These are phyloP conservation scores for Neuroterus valhalla DNA, from an alignment of 1,140 invertebrate genomes.

Conservation along the genomic window DNA sequence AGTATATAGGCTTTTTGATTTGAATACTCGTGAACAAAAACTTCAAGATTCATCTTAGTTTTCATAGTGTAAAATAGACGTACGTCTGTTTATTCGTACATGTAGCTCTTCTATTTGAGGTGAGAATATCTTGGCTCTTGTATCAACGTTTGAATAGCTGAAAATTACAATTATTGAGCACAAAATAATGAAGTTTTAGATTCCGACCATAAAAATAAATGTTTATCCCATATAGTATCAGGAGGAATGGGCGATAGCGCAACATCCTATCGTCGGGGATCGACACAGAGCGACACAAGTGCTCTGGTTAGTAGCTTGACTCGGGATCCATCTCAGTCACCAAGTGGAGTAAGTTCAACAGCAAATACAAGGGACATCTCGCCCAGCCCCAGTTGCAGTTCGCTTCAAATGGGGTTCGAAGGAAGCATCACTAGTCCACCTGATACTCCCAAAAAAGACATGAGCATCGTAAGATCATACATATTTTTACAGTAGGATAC, in stretches of 20 bases:
- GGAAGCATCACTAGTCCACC: conserved; percentile 73
- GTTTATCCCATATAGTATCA: conserved; percentile 64
- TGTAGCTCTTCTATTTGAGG: no score
- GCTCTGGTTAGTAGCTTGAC: conserved; percentile 80
- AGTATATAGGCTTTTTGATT: no score
- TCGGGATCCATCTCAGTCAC: conserved; percentile 78
- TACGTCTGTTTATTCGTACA: no score
- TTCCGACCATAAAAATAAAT: background rate
- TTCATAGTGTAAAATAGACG: no score
- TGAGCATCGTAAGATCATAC: conserved; percentile 56
- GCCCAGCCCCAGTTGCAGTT: conserved; percentile 78
- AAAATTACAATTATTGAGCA: background rate
- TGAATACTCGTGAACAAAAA: no score
- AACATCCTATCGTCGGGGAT: conserved; percentile 75
- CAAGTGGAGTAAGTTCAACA: conserved; percentile 72
- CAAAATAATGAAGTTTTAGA: background rate
- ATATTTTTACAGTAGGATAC: no score
- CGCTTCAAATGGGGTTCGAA: conserved; percentile 76
- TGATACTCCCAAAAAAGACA: conserved; percentile 72
- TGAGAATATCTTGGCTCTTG: no score
- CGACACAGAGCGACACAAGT: conserved; percentile 81
- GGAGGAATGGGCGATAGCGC: conserved; percentile 70
- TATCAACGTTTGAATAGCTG: background rate
- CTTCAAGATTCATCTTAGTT: no score
- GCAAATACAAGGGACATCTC: conserved; percentile 78